Conservation (phyloP, 2,888 invertebrate species). For the Acanthosoma haemorrhoidale region DNA sequence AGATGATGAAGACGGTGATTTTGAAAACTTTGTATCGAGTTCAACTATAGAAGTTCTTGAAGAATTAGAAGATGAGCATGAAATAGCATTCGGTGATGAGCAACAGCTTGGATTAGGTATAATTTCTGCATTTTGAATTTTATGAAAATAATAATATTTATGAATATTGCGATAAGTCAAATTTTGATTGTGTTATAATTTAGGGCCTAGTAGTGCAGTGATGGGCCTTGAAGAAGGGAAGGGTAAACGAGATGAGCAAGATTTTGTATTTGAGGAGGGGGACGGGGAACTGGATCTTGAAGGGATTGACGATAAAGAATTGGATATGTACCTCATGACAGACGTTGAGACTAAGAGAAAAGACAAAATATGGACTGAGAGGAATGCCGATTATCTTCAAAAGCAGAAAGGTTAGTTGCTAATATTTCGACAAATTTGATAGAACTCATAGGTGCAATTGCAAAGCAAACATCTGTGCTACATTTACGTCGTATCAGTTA, state of each 20-base stretch:
- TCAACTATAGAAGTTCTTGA: conserved; percentile 49
- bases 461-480: too few relatives aligned
- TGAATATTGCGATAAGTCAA: background rate
- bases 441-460: too few relatives aligned
- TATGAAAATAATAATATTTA: too few relatives aligned
- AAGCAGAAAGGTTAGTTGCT: conserved; percentile 73
- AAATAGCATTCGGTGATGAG: conserved; percentile 25
- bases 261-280: conserved; percentile 41
- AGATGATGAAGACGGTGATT: conserved; percentile 47
- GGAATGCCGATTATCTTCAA: conserved; percentile 80
- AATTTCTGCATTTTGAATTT: background rate
- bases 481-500: background rate
- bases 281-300: conserved; percentile 61
- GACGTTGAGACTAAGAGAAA: conserved; percentile 77
- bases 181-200: conserved; percentile 17
- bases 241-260: background rate
- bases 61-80: conserved; percentile 42
- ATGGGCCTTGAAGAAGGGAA: conserved; percentile 58
- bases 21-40: conserved; percentile 49
- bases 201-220: conserved; percentile 56
- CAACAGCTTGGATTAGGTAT: conserved; percentile 32
- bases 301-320: conserved; percentile 82
- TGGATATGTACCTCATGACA: conserved; percentile 77
- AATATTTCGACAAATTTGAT: too few relatives aligned
- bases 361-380: conserved; percentile 76